Evolutionary conservation across 1,140 invertebrate genomes (phyloP).

Genomic region (Drosophila bifasciata): DNA sequence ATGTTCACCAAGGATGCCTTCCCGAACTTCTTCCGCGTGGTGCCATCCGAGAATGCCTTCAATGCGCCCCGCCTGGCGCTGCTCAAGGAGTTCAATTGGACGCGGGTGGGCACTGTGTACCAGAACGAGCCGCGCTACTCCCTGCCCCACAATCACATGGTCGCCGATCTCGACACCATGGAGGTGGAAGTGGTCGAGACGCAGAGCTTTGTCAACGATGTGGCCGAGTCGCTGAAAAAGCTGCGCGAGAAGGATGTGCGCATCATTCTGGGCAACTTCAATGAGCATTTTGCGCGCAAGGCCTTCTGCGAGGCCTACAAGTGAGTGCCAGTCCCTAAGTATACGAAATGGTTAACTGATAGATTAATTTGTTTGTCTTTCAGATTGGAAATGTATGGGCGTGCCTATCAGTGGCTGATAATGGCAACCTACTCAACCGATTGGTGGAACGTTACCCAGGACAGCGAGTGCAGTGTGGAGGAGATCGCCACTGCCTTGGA

Average conservation of each 20-base stretch:
- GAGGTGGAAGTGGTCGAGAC: conserved; percentile 94
- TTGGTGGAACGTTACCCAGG: conserved; percentile 89
- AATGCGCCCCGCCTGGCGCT: conserved; percentile 95
- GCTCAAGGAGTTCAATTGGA: conserved; percentile 97
- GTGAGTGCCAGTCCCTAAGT: conserved; percentile 84
- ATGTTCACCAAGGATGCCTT: conserved; percentile 98
- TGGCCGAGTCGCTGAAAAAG: conserved; percentile 91
- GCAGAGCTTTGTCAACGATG: conserved; percentile 97
- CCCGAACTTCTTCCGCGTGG: conserved; percentile 98
- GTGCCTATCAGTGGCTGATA: conserved; percentile 98
- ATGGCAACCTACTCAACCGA: conserved; percentile 93
- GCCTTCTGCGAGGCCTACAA: conserved; percentile 97
- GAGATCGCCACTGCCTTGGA: conserved; percentile 93
- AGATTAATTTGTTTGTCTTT: neutral
- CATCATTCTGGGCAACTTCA: conserved; percentile 98
- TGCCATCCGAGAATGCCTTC: conserved; percentile 97
- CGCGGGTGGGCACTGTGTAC: conserved; percentile 97
- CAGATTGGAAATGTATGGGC: conserved; percentile 93
- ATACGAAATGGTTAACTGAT: no score
- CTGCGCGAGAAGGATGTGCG: conserved; percentile 96
- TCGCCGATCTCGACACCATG: conserved; percentile 93
- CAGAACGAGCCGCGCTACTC: conserved; percentile 98
- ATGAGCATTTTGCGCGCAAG: conserved; percentile 95
- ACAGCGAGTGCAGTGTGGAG: conserved; percentile 88
- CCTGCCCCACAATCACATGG: conserved; percentile 95